Evolutionary conservation across 2,888 invertebrate genomes (phyloP).

Genomic region (Pecten maximus): DNA sequence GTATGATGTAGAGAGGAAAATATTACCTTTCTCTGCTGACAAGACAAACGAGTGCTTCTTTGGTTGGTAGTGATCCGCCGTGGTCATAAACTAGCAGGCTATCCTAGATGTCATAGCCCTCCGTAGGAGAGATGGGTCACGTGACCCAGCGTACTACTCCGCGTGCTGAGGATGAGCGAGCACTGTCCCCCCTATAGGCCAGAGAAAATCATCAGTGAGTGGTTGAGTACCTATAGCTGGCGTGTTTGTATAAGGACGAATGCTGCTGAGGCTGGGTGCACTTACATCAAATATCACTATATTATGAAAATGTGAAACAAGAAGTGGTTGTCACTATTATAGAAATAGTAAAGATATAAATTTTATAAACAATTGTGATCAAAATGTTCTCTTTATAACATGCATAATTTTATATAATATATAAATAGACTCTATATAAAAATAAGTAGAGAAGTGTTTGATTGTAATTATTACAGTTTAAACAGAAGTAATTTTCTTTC

Average conservation of each 20-base stretch:
- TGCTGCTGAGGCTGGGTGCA: background rate
- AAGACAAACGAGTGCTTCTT: conserved; percentile 24
- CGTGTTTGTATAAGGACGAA: background rate
- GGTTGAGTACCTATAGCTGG: background rate
- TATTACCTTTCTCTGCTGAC: conserved; percentile 24
- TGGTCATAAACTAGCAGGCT: conserved; percentile 23
- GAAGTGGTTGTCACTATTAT: too few species aligned
- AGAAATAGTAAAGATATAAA: too few species aligned
- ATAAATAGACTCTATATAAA: too few species aligned
- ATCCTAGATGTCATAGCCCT: conserved; percentile 10
- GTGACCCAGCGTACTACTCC: background rate
- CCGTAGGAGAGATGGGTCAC: conserved; percentile 5
- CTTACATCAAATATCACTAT: background rate
- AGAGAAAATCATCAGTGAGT: conserved; percentile 9
- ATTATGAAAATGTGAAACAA: too few species aligned
- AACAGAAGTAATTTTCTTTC: too few species aligned
- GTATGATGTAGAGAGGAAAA: conserved; percentile 25
- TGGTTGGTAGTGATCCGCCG: background rate
- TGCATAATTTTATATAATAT: too few species aligned
- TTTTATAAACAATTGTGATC: too few species aligned
- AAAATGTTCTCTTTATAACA: too few species aligned
- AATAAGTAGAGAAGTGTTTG: too few species aligned
- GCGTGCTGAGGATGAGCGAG: conserved; percentile 31
- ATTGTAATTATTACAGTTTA: too few species aligned
- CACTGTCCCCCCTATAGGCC: conserved; percentile 23